Conservation (phyloP, 2,888 invertebrate genomes). For the Parasteatoda lunata region DNA sequence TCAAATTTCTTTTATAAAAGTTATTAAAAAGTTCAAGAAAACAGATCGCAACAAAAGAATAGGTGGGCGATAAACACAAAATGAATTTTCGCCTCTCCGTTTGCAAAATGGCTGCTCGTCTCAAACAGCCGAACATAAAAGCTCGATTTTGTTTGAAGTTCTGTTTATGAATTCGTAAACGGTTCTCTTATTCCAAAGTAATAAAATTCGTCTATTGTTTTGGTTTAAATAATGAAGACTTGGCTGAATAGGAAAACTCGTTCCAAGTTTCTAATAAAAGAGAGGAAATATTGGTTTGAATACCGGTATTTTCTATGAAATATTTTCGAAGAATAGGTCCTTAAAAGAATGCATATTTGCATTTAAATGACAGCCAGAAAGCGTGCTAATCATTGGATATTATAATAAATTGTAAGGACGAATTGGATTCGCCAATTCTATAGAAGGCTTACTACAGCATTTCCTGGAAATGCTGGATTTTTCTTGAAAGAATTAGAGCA, state of each 20-base stretch:
- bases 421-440: not conserved
- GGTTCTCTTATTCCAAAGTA: not conserved
- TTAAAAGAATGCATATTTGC: conserved; percentile 17
- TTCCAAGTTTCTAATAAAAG: not conserved
- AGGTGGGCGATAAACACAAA: no score
- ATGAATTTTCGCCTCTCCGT: not conserved
- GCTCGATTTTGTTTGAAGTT: conserved; percentile 1
- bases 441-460: no score
- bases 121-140: not conserved
- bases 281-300: conserved; percentile 1
- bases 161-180: not conserved
- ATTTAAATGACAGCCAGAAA: conserved; percentile 9
- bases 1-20: no score
- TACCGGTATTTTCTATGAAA: conserved; percentile 4
- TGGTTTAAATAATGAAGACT: conserved; percentile 9
- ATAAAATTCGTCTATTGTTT: conserved; percentile 23
- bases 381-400: not conserved
- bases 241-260: conserved; percentile 9
- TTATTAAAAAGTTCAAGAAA: no score
- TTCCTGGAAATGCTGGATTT: no score
- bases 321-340: conserved; percentile 19
- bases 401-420: conserved; percentile 9
- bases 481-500: no score
- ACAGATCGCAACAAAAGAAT: no score
- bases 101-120: not conserved